Evolutionary conservation across 2,797 vertebrate species (phyloP).

Genomic region (Tolypeutes matacus): DNA sequence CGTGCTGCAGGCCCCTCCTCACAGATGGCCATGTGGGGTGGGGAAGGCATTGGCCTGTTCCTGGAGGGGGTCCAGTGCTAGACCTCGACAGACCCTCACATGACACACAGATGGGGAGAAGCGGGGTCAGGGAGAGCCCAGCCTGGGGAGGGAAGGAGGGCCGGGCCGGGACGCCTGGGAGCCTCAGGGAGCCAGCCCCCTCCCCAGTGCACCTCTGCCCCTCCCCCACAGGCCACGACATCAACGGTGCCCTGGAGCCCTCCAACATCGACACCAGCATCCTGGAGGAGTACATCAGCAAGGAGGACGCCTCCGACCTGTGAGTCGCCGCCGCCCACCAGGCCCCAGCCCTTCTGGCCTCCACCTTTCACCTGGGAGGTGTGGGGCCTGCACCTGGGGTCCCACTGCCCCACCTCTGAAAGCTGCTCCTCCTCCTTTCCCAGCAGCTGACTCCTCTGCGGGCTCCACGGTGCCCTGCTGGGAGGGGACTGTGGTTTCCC

Average conservation of each 20-base stretch:
- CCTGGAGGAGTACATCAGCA: constrained; percentile 99
- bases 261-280: constrained; percentile 99
- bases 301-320: constrained; percentile 98
- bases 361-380: background rate
- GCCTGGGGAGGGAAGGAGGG: background rate
- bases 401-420: background rate
- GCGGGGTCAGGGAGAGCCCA: background rate
- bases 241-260: constrained; percentile 98
- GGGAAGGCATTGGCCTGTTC: fast-evolving
- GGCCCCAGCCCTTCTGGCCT: background rate
- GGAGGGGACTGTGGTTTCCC: background rate
- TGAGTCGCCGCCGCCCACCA: constrained; percentile 88
- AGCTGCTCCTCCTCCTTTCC: background rate
- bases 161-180: background rate
- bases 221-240: constrained; percentile 95
- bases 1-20: background rate
- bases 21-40: background rate
- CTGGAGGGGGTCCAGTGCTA: background rate
- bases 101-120: too few species aligned
- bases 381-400: too few species aligned
- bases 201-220: background rate
- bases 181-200: background rate
- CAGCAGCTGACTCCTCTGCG: background rate
- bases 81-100: too few species aligned
- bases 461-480: background rate